phyloP scores from a whole-genome alignment of 1,140 invertebrate species.

The Hyles vespertilio region DNA sequence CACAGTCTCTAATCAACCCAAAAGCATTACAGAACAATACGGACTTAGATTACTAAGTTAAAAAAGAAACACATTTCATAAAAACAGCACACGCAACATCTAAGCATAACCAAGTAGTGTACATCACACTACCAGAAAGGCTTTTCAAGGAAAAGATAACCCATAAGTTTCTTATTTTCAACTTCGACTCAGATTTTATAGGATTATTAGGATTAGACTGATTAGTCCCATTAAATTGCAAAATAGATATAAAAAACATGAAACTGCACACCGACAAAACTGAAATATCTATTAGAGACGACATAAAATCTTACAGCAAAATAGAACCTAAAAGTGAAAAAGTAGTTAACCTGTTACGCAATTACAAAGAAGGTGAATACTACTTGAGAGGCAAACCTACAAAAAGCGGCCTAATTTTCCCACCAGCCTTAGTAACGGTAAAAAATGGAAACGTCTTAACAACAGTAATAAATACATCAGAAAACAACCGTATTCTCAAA shows the following conservation, averaged over 20 bases:
- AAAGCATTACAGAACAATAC: conserved; percentile 2
- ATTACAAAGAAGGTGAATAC: conserved; percentile 9
- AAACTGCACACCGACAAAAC: conserved; percentile 1
- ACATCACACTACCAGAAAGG: conserved; percentile 14
- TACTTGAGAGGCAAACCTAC: not conserved
- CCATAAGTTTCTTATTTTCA: conserved; percentile 23
- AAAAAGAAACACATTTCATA: conserved; percentile 8
- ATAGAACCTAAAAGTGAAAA: conserved; percentile 4
- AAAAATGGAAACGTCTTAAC: conserved; percentile 2
- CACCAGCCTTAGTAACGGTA: conserved; percentile 17
- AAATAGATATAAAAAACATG: conserved; percentile 20
- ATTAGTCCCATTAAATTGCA: conserved; percentile 10
- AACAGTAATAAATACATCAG: conserved; percentile 3
- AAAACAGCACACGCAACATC: conserved; percentile 17
- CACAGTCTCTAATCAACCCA: conserved; percentile 15
- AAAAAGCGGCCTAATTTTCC: conserved; percentile 6
- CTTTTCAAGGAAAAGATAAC: conserved; percentile 14
- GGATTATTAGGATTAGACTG: conserved; percentile 25
- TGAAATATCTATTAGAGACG: conserved; percentile 8
- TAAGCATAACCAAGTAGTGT: conserved; percentile 11
- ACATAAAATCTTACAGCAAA: conserved; percentile 4
- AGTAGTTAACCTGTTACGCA: conserved; percentile 2
- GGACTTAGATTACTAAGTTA: conserved; percentile 1
- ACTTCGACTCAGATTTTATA: conserved; percentile 23
- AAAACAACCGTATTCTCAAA: conserved; percentile 1